phyloP scores from a whole-genome alignment of 2,888 invertebrate species.

The Calameuta idolon region DNA sequence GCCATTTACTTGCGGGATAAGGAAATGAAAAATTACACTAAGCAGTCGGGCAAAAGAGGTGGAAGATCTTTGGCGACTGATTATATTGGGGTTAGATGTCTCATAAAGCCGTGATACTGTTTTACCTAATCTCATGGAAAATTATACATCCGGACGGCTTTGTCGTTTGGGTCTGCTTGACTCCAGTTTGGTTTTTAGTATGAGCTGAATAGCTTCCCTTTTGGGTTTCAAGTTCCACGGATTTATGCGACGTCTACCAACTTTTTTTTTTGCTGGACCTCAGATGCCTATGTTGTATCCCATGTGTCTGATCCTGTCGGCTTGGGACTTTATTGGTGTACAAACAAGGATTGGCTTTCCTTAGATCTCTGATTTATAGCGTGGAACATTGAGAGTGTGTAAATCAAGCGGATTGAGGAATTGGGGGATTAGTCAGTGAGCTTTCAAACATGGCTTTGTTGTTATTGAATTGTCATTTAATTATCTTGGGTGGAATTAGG shows the following conservation, averaged over 20 bases:
- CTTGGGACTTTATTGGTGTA: neutral
- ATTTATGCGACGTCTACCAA: conserved; percentile 54
- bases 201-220: neutral
- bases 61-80: neutral
- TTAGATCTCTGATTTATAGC: conserved; percentile 54
- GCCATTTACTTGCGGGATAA: neutral
- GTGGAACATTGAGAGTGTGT: conserved; percentile 38
- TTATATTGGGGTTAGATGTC: neutral
- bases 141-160: neutral
- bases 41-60: neutral
- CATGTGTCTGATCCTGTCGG: conserved; percentile 3
- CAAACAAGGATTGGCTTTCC: conserved; percentile 32
- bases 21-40: conserved; percentile 13
- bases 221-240: conserved; percentile 24
- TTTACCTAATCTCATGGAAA: neutral
- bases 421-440: conserved; percentile 39
- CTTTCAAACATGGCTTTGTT: neutral
- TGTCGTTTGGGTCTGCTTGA: neutral
- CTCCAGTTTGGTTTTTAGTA: neutral
- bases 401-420: conserved; percentile 41
- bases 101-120: neutral
- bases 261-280: conserved; percentile 55
- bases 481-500: neutral
- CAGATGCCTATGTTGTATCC: conserved; percentile 27
- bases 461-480: neutral